Base-by-base conservation (phyloP, 2,797 vertebrate genomes). In the Thaleichthys pacificus region DNA sequence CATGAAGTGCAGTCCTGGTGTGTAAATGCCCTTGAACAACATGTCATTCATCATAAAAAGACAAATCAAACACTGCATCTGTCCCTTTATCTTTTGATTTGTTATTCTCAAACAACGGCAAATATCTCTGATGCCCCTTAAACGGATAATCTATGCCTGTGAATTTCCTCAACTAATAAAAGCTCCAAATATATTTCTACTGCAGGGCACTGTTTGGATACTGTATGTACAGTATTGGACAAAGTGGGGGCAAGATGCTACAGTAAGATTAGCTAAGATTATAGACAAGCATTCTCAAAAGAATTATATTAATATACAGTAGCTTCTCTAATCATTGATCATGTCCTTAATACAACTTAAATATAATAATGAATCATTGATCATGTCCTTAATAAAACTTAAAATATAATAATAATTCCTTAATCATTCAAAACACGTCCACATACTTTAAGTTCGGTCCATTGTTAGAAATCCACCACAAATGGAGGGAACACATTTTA, bases 391-490 rank as follows among this genome's bases (percentile, higher is more conserved):
- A 4, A 56, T 57, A n/a, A 57, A 57, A 21, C n/a, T n/a, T 19
- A 21, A 57, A 57, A 57, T 21, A 65, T 12, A 11, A 38, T 1
- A 65, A n/a, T n/a, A n/a, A n/a, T 3, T 35, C 9, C 12, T 72
- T 62, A 21, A 51, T 24, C 67, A 64, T 19, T 68, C 47, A 78
- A 75, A 12, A 30, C 17, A 78, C 80, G 73, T 32, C 9, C 4
- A 22, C 28, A 47, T 5, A 3, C 24, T 51, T 67, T 17, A 17
- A 54, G 14, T 54, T 7, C 30, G 51, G n/a, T 49, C 77, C 58
- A 15, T 80, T 81, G 79, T 78, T 77, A 73, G 66, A 82, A 69
- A 74, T n/a, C 56, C 51, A 71, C 77, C 66, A 47, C 51, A 17
- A 70, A 66, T 58, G 26, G 65, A 71, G 71, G 79, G 79, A 64